These are phyloP conservation scores for Holocentrus rufus DNA, from an alignment of 2,797 vertebrate genomes.

Conservation along the genomic window DNA sequence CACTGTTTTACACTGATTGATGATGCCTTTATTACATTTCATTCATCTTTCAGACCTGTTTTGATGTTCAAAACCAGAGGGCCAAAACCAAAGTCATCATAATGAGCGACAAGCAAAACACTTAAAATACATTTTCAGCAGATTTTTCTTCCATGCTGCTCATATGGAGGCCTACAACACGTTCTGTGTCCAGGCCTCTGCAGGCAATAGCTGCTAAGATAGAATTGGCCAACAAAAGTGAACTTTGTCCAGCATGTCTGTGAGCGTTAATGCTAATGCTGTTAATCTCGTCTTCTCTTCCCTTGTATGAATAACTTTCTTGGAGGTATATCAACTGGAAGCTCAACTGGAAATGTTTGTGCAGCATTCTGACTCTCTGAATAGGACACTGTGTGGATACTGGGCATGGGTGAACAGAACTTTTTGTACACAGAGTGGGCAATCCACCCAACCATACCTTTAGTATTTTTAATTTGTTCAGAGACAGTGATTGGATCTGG, in stretches of 20 bases:
- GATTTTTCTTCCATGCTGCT: constrained; percentile 49
- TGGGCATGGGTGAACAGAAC: not conserved
- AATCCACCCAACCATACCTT: not conserved
- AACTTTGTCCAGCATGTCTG: constrained; percentile 35
- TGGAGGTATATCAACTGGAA: constrained; percentile 16
- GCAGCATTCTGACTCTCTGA: not conserved
- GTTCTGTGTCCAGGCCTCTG: constrained; percentile 29
- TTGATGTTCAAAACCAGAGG: constrained; percentile 20
- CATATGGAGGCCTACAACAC: constrained; percentile 41
- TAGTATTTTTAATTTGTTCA: not conserved
- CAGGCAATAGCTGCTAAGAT: not conserved
- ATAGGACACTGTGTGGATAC: not conserved
- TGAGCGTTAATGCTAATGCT: constrained; percentile 38
- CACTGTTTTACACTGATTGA: constrained; percentile 4
- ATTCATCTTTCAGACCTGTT: constrained; percentile 42
- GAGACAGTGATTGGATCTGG: not conserved
- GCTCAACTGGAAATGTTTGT: constrained; percentile 7
- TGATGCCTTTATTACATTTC: constrained; percentile 2
- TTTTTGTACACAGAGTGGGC: too few species aligned
- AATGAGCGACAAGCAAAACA: constrained; percentile 10
- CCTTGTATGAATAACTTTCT: constrained; percentile 7
- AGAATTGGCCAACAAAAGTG: constrained; percentile 43
- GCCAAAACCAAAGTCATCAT: constrained; percentile 9
- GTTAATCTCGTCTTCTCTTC: constrained; percentile 49
- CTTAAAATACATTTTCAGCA: constrained; percentile 47